These are phyloP conservation scores for Acrossocheilus fasciatus DNA, from an alignment of 2,797 vertebrate genomes.

Conservation along the genomic window DNA sequence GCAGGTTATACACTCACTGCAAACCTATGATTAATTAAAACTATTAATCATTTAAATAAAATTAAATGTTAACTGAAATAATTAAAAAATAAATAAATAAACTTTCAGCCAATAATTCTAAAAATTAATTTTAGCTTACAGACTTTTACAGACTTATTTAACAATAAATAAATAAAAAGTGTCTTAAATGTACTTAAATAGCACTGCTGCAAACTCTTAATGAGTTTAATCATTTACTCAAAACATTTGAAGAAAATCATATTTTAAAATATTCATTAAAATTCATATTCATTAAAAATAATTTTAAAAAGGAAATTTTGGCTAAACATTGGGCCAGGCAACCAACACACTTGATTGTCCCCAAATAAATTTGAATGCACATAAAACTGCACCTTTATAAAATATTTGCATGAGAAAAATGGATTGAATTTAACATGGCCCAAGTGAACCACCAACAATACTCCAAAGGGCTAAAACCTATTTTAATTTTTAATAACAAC, in stretches of 20 bases:
- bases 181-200: background rate
- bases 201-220: background rate
- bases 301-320: background rate
- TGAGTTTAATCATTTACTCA: background rate
- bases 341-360: background rate
- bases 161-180: background rate
- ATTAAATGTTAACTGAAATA: background rate
- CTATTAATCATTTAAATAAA: background rate
- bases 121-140: background rate
- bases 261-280: background rate
- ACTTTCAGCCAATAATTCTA: background rate
- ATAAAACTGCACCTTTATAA: slow-evolving; percentile 9
- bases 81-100: background rate
- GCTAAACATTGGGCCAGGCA: background rate
- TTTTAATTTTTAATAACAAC: slow-evolving; percentile 18
- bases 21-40: background rate
- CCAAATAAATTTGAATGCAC: background rate
- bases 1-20: background rate
- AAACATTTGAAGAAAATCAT: background rate
- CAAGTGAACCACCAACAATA: slow-evolving; percentile 19
- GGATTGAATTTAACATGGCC: slow-evolving; percentile 7
- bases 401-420: background rate
- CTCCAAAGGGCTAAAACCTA: slow-evolving; percentile 13
- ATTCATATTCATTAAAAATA: no score
- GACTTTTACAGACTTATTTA: background rate